These are phyloP conservation scores for Phocoena phocoena DNA, from an alignment of 2,113 vertebrate species.

Conservation along the genomic window DNA sequence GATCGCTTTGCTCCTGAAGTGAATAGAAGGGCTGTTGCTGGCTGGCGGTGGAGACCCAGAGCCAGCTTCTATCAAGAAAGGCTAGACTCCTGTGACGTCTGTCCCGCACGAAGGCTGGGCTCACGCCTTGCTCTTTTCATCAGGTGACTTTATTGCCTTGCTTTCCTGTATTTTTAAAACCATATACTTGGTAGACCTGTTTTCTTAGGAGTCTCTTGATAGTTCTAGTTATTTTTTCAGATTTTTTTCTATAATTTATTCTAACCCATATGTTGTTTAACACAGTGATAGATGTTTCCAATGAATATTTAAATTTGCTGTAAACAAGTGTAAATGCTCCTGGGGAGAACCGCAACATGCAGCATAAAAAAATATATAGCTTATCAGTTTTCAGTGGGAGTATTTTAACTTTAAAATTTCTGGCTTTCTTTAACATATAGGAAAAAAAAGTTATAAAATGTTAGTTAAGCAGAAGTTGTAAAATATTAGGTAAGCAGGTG, in stretches of 20 bases:
- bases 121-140: background rate
- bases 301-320: background rate
- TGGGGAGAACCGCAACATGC: background rate
- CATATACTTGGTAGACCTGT: background rate
- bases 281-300: background rate
- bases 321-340: background rate
- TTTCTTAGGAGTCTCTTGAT: slow-evolving; percentile 7
- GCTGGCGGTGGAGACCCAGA: background rate
- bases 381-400: background rate
- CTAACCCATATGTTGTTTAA: background rate
- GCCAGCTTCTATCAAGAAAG: background rate
- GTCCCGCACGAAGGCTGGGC: background rate
- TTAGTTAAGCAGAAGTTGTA: slow-evolving; percentile 7
- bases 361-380: background rate
- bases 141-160: slow-evolving; percentile 56
- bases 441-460: slow-evolving; percentile 44
- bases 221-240: background rate
- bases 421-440: background rate
- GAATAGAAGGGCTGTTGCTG: background rate
- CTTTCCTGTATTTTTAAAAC: background rate
- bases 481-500: slow-evolving; percentile 44
- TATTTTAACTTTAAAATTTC: slow-evolving; percentile 28
- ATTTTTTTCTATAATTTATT: background rate
- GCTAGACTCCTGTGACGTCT: background rate
- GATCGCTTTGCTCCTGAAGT: background rate